Conservation (phyloP, 2,797 vertebrate genomes). For the Silurus aristotelis region DNA sequence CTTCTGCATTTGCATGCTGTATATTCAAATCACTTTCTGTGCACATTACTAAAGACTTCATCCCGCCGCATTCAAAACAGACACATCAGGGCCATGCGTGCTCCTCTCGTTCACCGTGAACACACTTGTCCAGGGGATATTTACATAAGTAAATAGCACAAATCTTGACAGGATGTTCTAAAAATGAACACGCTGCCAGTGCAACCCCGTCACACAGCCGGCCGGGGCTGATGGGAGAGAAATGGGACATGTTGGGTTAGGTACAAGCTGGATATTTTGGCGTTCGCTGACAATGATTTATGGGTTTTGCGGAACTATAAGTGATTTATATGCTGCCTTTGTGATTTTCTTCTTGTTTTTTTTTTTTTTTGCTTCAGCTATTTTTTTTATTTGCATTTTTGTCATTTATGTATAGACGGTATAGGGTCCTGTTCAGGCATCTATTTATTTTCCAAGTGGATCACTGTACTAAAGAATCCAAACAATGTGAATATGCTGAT, state of each 20-base stretch:
- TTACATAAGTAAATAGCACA: constrained; percentile 83
- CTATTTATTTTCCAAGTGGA: not conserved
- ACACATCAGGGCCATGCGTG: constrained; percentile 36
- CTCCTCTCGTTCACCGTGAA: constrained; percentile 25
- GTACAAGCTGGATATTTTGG: constrained; percentile 69
- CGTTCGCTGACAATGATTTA: constrained; percentile 80
- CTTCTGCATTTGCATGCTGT: constrained; percentile 26
- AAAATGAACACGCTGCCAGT: constrained; percentile 72
- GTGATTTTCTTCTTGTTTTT: constrained; percentile 57
- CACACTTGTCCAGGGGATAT: constrained; percentile 60
- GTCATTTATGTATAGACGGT: not conserved
- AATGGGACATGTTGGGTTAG: constrained; percentile 76
- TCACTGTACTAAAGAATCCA: not conserved
- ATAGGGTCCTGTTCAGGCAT: not conserved
- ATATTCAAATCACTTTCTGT: constrained; percentile 37
- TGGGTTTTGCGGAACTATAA: constrained; percentile 74
- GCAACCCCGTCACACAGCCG: constrained; percentile 69
- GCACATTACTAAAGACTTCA: not conserved
- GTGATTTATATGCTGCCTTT: constrained; percentile 76
- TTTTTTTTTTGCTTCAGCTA: constrained; percentile 59
- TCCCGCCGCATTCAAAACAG: constrained; percentile 33
- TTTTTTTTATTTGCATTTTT: constrained; percentile 18
- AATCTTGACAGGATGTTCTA: constrained; percentile 74
- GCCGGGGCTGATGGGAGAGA: constrained; percentile 70
- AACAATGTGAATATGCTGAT: not conserved